phyloP scores from a whole-genome alignment of 2,113 vertebrate genomes.

The Elephas maximus region DNA sequence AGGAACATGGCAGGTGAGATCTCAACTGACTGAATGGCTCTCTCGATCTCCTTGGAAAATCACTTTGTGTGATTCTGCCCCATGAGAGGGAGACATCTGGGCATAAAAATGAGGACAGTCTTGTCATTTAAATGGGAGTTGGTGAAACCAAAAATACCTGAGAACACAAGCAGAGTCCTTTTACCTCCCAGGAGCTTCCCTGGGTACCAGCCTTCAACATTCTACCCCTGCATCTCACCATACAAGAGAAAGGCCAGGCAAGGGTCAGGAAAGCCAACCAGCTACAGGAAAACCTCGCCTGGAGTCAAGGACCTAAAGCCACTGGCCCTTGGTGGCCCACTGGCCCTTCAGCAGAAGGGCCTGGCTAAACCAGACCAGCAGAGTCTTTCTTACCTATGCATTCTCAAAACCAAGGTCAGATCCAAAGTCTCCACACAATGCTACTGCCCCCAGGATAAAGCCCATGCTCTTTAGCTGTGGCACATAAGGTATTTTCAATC shows the following conservation, averaged over 20 bases:
- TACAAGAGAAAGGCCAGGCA: background rate
- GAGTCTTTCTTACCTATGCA: background rate
- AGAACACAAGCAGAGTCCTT: background rate
- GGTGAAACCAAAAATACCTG: constrained; percentile 17
- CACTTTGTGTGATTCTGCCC: background rate
- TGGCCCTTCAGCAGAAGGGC: background rate
- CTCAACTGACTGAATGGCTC: background rate
- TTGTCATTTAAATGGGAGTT: background rate
- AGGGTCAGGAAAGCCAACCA: constrained; percentile 26
- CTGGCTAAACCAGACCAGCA: background rate
- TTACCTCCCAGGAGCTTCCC: background rate
- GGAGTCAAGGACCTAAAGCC: constrained; percentile 2
- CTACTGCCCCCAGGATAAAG: constrained; percentile 17
- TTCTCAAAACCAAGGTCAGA: background rate
- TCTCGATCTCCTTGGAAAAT: constrained; percentile 47
- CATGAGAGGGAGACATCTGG: background rate
- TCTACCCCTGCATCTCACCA: background rate
- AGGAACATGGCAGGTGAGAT: background rate
- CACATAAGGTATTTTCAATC: background rate
- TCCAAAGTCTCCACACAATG: background rate
- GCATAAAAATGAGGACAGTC: background rate
- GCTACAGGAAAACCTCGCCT: background rate
- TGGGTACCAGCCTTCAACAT: constrained; percentile 12
- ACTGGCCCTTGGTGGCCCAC: background rate
- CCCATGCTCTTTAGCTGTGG: background rate